Base-by-base conservation (phyloP, 2,888 invertebrate species). In the Metalampra italica region DNA sequence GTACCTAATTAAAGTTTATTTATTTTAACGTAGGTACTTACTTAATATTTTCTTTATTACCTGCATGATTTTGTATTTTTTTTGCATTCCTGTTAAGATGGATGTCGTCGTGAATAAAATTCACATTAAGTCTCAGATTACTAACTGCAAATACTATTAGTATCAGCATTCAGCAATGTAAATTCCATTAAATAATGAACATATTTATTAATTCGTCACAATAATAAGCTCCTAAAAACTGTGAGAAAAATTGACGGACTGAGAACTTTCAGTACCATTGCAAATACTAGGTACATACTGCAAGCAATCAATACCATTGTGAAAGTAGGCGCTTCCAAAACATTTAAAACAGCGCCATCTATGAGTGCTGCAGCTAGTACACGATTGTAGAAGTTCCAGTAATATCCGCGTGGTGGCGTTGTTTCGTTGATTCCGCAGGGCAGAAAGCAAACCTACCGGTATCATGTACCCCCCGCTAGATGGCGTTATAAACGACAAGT, bases 331-430 rank as follows among this genome's bases (percentile, higher is more conserved):
- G 3, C 61, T 59, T 62, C 51, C 34, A 42, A 32, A 56, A 50
- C 56, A 52, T 52, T 59, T 43, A 11, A 36, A 45, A 64, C 49
- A 80, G 71, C 81, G 84, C 79, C 84, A 79, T 80, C 84, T 83
- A 59, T 68, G 50, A 47, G 29, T 22, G 22, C 22, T 22, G 5
- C 22, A 22, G 22, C 22, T 22, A 3, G 22, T 22, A 22, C 22
- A 22, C 22, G 12, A 15, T 40, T n/a, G 22, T 51, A 48, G 14
- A 51, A 68, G 73, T 77, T 66, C 62, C 34, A 3, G 5, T 0
- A 13, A 34, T 51, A 48, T 43, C 46, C 54, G 55, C 50, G 38
- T 38, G 52, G 52, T 56, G 64, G 71, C 75, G 70, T 60, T 29
- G 44, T 12, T 15, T 3, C 8, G 47, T 45, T 38, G 41, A 15